These are phyloP conservation scores for Globia sparganii DNA, from an alignment of 2,888 invertebrate species.

Conservation along the genomic window DNA sequence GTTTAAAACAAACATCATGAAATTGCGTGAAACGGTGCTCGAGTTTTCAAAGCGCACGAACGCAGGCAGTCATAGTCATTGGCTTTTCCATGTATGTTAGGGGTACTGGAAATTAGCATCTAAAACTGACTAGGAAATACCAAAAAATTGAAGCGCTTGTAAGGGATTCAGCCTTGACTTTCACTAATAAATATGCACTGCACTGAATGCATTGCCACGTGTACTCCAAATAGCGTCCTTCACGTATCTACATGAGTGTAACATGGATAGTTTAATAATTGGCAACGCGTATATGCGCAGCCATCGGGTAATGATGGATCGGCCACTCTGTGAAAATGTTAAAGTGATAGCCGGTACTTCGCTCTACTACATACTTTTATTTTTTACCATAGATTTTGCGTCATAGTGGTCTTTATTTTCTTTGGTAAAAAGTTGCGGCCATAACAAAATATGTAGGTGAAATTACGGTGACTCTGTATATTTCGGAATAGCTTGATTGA, in stretches of 20 bases:
- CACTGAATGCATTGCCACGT: slow-evolving; percentile 9
- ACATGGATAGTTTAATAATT: background rate
- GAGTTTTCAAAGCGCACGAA: background rate
- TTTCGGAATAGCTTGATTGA: background rate
- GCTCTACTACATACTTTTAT: background rate
- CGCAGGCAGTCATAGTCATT: background rate
- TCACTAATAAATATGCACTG: no score
- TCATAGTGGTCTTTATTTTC: background rate
- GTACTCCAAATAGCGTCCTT: slow-evolving; percentile 3
- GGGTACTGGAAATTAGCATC: background rate
- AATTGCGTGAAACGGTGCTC: background rate
- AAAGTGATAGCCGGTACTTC: background rate
- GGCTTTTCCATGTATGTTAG: background rate
- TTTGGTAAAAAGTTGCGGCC: background rate
- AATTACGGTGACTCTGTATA: background rate
- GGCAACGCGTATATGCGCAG: slow-evolving; percentile 7
- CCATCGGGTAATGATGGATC: slow-evolving; percentile 6
- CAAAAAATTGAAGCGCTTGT: background rate
- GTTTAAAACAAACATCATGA: background rate
- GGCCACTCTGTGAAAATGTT: background rate
- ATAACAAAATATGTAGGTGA: background rate
- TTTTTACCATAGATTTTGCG: background rate
- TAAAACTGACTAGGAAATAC: background rate
- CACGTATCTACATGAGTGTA: background rate
- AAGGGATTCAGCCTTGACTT: slow-evolving; percentile 3